Evolutionary conservation across 2,888 invertebrate species (phyloP).

Genomic region (Lasioglossum malachurum): DNA sequence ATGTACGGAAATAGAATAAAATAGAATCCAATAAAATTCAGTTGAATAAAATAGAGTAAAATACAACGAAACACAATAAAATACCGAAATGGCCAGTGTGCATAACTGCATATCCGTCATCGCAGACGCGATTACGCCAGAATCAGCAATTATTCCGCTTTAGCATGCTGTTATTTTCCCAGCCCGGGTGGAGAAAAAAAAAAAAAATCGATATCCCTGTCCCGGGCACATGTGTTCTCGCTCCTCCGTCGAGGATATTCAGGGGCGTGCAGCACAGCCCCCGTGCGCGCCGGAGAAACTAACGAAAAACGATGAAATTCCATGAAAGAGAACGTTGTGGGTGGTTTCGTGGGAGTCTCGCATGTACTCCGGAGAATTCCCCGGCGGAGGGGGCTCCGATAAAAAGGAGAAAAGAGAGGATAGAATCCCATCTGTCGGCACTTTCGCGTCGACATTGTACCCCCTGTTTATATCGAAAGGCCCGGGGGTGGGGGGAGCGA

Average conservation of each 20-base stretch:
- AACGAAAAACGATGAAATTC: conserved; percentile 67
- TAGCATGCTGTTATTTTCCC: neutral
- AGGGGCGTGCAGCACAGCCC: conserved; percentile 2
- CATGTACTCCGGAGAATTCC: conserved; percentile 37
- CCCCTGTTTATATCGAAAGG: conserved; percentile 66
- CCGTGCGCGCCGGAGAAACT: conserved; percentile 48
- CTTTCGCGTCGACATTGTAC: conserved; percentile 70
- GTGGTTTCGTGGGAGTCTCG: conserved; percentile 59
- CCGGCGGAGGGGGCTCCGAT: conserved; percentile 27
- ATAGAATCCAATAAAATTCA: neutral
- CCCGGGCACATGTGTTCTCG: conserved; percentile 9
- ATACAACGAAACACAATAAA: neutral
- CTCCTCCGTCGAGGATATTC: neutral
- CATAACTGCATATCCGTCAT: neutral
- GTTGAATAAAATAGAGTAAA: neutral
- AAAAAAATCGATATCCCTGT: conserved; percentile 8
- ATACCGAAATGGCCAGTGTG: neutral
- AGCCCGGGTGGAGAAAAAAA: neutral
- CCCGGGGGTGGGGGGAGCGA: neutral
- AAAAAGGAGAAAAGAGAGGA: conserved; percentile 46
- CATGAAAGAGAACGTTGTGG: conserved; percentile 70
- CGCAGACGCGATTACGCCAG: neutral
- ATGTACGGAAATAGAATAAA: neutral
- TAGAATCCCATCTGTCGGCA: conserved; percentile 75
- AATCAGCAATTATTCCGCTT: neutral